These are phyloP conservation scores for Bombus vancouverensis DNA, from an alignment of 1,140 invertebrate species.

Conservation along the genomic window DNA sequence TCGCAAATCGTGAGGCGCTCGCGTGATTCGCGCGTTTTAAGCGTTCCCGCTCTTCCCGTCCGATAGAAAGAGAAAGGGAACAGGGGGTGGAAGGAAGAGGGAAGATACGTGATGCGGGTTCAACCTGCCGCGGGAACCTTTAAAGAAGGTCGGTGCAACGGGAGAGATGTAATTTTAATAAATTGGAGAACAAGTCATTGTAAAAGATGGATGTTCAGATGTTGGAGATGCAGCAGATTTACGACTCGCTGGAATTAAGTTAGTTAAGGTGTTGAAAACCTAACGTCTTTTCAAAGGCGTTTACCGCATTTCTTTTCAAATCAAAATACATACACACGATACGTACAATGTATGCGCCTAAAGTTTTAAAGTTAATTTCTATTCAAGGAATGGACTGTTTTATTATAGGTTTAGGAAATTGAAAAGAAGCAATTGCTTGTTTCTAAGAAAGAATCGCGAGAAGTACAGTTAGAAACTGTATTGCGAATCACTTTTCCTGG, in stretches of 20 bases:
- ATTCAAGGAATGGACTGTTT: too few species aligned
- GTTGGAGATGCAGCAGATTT: background rate
- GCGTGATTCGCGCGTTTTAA: slow-evolving; percentile 30
- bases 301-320: background rate
- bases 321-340: too few species aligned
- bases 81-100: background rate
- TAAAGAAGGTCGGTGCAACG: slow-evolving; percentile 1
- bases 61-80: background rate
- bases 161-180: slow-evolving; percentile 16
- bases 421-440: background rate
- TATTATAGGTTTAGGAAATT: too few species aligned
- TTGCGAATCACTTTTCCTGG: background rate
- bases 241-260: background rate
- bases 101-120: background rate
- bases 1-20: slow-evolving; percentile 25
- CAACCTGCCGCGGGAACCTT: slow-evolving; percentile 16
- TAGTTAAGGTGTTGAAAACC: background rate
- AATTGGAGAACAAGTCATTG: too few species aligned
- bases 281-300: background rate
- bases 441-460: background rate
- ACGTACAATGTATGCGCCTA: too few species aligned
- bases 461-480: background rate
- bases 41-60: background rate
- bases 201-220: too few species aligned
- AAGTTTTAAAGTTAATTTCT: too few species aligned